phyloP scores from a whole-genome alignment of 1,140 invertebrate species.

The Caligus rogercresseyi region DNA sequence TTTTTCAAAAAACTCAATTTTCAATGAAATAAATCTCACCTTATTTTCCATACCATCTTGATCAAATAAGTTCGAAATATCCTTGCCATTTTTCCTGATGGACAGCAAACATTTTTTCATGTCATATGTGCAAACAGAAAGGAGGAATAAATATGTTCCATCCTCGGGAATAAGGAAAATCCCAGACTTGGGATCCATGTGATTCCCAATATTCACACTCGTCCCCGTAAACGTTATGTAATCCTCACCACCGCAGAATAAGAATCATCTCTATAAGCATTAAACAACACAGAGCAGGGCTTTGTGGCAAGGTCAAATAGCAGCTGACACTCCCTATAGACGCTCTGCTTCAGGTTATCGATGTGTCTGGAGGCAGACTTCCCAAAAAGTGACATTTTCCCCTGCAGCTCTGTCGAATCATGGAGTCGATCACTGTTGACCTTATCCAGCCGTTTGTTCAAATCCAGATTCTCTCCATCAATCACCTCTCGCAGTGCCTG shows the following conservation, averaged over 20 bases:
- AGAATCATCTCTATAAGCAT: constrained; percentile 13
- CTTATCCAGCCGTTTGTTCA: constrained; percentile 8
- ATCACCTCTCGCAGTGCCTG: constrained; percentile 1
- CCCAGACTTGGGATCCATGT: constrained; percentile 13
- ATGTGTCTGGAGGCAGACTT: constrained; percentile 17
- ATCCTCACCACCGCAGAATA: constrained; percentile 5
- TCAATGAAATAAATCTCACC: too few species aligned
- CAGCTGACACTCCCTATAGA: constrained; percentile 1
- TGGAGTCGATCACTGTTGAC: constrained; percentile 5
- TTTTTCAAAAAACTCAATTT: too few species aligned
- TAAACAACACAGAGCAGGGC: constrained; percentile 15
- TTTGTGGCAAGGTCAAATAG: constrained; percentile 16
- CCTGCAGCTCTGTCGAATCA: constrained; percentile 13
- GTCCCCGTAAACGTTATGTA: constrained; percentile 14
- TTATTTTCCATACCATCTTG: constrained; percentile 17
- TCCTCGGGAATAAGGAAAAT: not conserved
- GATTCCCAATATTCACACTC: constrained; percentile 14
- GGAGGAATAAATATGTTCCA: constrained; percentile 9
- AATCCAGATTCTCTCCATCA: not conserved
- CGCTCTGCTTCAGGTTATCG: not conserved
- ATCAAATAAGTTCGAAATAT: constrained; percentile 8
- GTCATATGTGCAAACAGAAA: constrained; percentile 15
- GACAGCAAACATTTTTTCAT: constrained; percentile 15
- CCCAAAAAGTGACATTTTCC: constrained; percentile 9
- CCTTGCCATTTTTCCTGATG: constrained; percentile 19